Evolutionary conservation across 2,888 invertebrate species (phyloP), one percentile per base, ranked within the genome.

Genomic region (Macrophya annulata): DNA sequence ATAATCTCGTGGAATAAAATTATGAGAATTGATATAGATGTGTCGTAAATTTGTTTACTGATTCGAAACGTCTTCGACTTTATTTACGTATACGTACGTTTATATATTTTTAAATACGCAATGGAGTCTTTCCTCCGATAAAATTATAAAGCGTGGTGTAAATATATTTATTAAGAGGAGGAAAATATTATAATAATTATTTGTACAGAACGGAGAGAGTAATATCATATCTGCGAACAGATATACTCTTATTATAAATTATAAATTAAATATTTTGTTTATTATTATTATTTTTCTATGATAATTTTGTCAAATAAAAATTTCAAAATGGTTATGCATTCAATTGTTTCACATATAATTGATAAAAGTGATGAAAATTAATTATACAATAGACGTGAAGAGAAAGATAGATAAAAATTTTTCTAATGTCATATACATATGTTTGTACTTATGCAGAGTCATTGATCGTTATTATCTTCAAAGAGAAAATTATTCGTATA

Each of bases 11-110:
- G 12, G 25, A 25, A 62, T 62, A 62, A 62, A 0, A 48, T 10
- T 1, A 25, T 25, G 37, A 71, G 9, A 45, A 10, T 45, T 21
- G 45, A 25, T 77, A 37, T 9, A 25, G 68, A 31, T 15, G 17
- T 51, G 51, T 77, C 77, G 15, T 77, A 77, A 77, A 77, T 77
- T 55, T 77, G 77, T 77, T 77, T 77, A 77, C 77, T 25, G 43
- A 77, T 25, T 77, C 31, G 9, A 74, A 4, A 51, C 25, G 51
- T 31, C 17, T 48, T 51, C 31, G 8, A 10, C 62, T 25, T 9
- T 6, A 72, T 31, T 31, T 31, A n/a, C 37, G 25, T 31, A 31
- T 31, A 31, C 12, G 15, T 12, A 10, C 10, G 48, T 37, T 15
- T 31, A 25, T 12, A 76, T 31, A 72, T 43, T 43, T 21, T n/a